These are phyloP conservation scores for Silurus lanzhouensis DNA, from an alignment of 2,797 vertebrate species.

Conservation along the genomic window DNA sequence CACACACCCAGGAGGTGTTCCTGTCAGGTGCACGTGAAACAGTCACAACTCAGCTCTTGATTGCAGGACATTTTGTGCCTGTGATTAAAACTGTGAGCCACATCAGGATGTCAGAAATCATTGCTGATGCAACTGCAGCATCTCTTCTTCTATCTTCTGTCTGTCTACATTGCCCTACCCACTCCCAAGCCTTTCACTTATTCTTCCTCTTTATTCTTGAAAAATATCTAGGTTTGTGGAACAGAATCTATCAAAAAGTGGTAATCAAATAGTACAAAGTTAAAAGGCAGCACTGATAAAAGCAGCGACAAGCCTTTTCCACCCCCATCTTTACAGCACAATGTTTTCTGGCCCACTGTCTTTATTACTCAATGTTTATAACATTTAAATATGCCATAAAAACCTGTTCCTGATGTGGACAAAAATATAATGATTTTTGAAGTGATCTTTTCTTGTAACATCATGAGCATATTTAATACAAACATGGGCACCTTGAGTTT, in stretches of 20 bases:
- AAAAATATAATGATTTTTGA: background rate
- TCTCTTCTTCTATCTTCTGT: background rate
- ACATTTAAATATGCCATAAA: background rate
- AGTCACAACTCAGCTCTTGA: background rate
- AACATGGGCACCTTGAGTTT: background rate
- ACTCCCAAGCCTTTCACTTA: conserved; percentile 42
- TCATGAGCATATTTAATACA: background rate
- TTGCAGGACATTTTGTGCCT: conserved; percentile 9
- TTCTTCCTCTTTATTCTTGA: conserved; percentile 31
- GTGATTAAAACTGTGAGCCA: conserved; percentile 25
- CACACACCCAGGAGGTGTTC: background rate
- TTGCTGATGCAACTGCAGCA: conserved; percentile 13
- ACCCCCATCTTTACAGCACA: conserved; percentile 4
- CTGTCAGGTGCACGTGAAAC: conserved; percentile 2
- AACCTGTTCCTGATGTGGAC: background rate
- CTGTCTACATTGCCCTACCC: conserved; percentile 43
- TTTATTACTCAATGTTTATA: conserved; percentile 3
- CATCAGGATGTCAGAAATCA: background rate
- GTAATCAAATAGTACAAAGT: conserved; percentile 11
- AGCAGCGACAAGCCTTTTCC: conserved; percentile 52
- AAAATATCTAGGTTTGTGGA: background rate
- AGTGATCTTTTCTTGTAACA: background rate
- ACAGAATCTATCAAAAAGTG: conserved; percentile 21
- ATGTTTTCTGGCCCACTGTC: conserved; percentile 33
- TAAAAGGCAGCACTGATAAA: conserved; percentile 47